These are phyloP conservation scores for Thereuonema tuberculata DNA, from an alignment of 1,140 invertebrate species.

Conservation along the genomic window DNA sequence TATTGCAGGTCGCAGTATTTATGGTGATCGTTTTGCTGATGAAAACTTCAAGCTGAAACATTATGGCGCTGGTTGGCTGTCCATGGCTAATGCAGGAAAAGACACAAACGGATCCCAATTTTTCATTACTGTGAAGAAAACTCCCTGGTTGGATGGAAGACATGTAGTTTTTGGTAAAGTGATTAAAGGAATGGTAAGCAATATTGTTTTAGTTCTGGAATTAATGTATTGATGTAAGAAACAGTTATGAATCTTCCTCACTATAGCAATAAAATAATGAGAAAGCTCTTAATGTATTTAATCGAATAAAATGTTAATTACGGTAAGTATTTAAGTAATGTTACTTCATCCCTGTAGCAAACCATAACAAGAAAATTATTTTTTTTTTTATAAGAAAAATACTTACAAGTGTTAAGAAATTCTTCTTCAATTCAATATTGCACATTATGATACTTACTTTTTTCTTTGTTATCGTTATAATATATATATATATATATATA, in stretches of 20 bases:
- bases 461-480: no score
- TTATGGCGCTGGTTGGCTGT: conserved; percentile 44
- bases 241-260: conserved; percentile 5
- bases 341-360: background rate
- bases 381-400: background rate
- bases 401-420: no score
- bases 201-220: no score
- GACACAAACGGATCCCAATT: conserved; percentile 98
- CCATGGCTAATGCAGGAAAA: conserved; percentile 91
- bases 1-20: conserved; percentile 68
- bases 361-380: background rate
- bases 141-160: conserved; percentile 81
- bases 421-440: no score
- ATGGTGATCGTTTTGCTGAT: conserved; percentile 82
- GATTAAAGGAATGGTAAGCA: conserved; percentile 68
- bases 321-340: background rate
- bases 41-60: conserved; percentile 82
- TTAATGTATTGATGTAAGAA: conserved; percentile 4
- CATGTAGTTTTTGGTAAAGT: conserved; percentile 46
- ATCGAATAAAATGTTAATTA: background rate
- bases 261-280: background rate
- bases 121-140: conserved; percentile 85
- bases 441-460: no score
- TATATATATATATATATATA: no score
- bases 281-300: background rate